Evolutionary conservation across 1,140 invertebrate genomes (phyloP).

Genomic region (Camponotus pennsylvanicus): DNA sequence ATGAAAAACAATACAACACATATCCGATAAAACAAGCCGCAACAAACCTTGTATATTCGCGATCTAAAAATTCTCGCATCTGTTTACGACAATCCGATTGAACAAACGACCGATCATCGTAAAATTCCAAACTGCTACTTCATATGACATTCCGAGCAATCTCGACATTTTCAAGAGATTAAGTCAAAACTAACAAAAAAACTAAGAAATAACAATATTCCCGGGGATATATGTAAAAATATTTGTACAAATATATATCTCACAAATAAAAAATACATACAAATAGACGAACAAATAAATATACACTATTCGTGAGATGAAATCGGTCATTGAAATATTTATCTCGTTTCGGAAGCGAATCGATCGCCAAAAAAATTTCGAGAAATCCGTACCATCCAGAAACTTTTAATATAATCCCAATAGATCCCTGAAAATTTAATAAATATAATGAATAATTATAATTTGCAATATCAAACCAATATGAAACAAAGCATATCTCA

Average conservation of each 20-base stretch:
- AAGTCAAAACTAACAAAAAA: too few species aligned
- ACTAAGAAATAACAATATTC: too few species aligned
- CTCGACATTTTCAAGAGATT: too few species aligned
- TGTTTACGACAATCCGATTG: background rate
- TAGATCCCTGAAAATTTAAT: too few species aligned
- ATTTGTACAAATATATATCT: background rate
- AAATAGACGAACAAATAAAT: background rate
- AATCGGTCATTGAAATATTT: background rate
- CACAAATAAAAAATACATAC: background rate
- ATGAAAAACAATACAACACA: slow-evolving; percentile 79
- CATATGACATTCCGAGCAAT: too few species aligned
- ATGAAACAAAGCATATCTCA: too few species aligned
- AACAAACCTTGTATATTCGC: background rate
- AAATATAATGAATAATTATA: too few species aligned
- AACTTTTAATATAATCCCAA: background rate
- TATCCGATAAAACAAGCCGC: slow-evolving; percentile 71
- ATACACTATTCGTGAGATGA: background rate
- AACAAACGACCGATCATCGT: background rate
- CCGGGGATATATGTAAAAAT: background rate
- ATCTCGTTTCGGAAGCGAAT: background rate
- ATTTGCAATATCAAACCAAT: too few species aligned
- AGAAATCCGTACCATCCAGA: too few species aligned
- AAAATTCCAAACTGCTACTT: too few species aligned
- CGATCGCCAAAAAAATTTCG: background rate
- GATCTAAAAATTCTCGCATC: background rate